Evolutionary conservation across 1,140 invertebrate genomes (phyloP), one percentile per base, ranked within the genome.

Genomic region (Hetaerina americana): DNA sequence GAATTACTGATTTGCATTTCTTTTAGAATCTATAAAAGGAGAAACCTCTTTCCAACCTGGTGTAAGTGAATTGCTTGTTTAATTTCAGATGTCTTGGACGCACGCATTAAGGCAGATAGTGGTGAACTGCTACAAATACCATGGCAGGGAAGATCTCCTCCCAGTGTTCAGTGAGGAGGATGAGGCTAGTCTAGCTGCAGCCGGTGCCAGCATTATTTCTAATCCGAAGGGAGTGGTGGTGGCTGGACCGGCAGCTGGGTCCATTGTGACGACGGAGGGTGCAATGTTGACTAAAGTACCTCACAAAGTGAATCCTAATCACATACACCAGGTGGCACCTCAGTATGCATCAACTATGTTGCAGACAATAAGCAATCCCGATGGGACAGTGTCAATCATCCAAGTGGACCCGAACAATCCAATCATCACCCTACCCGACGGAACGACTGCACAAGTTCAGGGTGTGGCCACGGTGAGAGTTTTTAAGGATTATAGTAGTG

Each of bases 91-190:
- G 76, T 97, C 95, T 28, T 98, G 96, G 96, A 98, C 96, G 15
- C 94, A 97, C 81, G 96, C 96, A n/a, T 83, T 98, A 71, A 85
- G 96, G 26, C 94, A 97, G 83, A 98, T 98, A 76, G 96, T 98
- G 66, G 95, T 97, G 78, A 98, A 98, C 83, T 98, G 96, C 83
- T 98, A 98, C 84, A 97, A 96, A 84, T 97, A 95, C 83, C 96
- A 98, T 83, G 95, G 94, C 0, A 86, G 96, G 76, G 95, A 98
- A 83, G 96, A 98, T 82, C 85, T 98, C 29, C 82, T 98, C 74
- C 96, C 96, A 5, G 93, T 93, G 22, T 97, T 98, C 83, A 92
- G 87, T 72, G 95, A 97, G 78, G 94, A 96, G 70, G 92, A 95
- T 67, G 93, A 95, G 71, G 73, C 66, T 79, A 81, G 49, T 76